Evolutionary conservation across 2,113 vertebrate species (phyloP).

Genomic region (Diglossa brunneiventris): DNA sequence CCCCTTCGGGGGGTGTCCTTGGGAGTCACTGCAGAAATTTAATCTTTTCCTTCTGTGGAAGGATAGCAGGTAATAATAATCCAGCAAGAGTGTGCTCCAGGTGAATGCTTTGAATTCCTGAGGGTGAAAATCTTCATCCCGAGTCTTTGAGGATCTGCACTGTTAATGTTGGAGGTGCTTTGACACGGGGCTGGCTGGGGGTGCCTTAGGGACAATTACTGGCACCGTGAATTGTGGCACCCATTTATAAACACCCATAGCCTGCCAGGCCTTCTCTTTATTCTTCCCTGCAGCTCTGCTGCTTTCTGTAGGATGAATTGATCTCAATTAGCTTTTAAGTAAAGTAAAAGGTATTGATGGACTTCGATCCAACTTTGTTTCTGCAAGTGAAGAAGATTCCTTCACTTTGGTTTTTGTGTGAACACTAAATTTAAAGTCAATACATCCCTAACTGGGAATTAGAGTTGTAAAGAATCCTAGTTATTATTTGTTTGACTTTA

Average conservation of each 20-base stretch:
- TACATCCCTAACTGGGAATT: not conserved
- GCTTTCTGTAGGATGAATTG: not conserved
- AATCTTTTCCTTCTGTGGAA: not conserved
- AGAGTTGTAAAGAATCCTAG: not conserved
- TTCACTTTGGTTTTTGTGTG: fast-evolving
- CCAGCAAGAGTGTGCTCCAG: not conserved
- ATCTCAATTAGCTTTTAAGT: not conserved
- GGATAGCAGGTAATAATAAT: not conserved
- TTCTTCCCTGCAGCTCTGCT: not conserved
- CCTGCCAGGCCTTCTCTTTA: not conserved
- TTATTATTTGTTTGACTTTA: not conserved
- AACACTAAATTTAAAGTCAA: not conserved
- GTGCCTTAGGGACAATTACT: not conserved
- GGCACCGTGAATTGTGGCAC: not conserved
- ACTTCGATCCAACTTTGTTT: not conserved
- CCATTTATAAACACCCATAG: not conserved
- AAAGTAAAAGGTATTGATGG: not conserved
- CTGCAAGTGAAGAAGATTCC: not conserved
- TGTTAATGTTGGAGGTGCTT: fast-evolving
- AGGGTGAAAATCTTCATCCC: not conserved
- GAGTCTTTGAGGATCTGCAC: not conserved
- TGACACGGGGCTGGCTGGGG: fast-evolving
- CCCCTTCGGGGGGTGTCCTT: fast-evolving
- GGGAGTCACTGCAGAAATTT: not conserved
- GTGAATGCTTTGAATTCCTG: not conserved